These are phyloP conservation scores for Chloroclystis v-ata DNA, from an alignment of 2,888 invertebrate genomes.

Conservation along the genomic window DNA sequence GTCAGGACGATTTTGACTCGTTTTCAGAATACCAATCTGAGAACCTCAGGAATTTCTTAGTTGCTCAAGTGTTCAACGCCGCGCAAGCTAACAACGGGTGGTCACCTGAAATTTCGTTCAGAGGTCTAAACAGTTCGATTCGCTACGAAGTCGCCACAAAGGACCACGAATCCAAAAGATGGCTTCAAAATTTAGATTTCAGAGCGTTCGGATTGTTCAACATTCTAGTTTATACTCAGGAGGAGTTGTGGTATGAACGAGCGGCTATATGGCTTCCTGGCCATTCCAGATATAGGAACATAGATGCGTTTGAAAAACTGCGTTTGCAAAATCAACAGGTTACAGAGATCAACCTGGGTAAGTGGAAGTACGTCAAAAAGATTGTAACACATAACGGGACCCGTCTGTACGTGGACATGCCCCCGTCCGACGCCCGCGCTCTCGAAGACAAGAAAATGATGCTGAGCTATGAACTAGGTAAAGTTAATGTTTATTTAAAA, in stretches of 20 bases:
- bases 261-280: constrained; percentile 68
- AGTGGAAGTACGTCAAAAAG: constrained; percentile 67
- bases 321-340: constrained; percentile 56
- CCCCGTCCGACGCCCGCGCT: constrained; percentile 58
- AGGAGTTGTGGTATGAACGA: constrained; percentile 66
- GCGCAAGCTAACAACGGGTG: constrained; percentile 41
- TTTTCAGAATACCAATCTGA: constrained; percentile 46
- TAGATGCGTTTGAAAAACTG: constrained; percentile 58
- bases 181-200: constrained; percentile 59
- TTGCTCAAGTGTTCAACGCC: constrained; percentile 47
- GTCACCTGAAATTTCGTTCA: constrained; percentile 53
- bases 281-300: constrained; percentile 49
- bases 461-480: constrained; percentile 65
- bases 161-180: constrained; percentile 51
- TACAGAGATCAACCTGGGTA: constrained; percentile 50
- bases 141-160: constrained; percentile 56
- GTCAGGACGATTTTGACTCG: constrained; percentile 59
- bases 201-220: constrained; percentile 47
- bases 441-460: constrained; percentile 56
- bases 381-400: constrained; percentile 57
- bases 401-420: constrained; percentile 65
- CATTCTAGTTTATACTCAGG: constrained; percentile 59
- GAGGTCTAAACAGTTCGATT: constrained; percentile 50
- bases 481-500: constrained; percentile 62
- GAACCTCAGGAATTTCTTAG: constrained; percentile 48